Percentiles rank a stretch among this genome's conserved stretches.
phyloP scores from a whole-genome alignment of 2,888 invertebrate species.

The Myopa testacea region DNA sequence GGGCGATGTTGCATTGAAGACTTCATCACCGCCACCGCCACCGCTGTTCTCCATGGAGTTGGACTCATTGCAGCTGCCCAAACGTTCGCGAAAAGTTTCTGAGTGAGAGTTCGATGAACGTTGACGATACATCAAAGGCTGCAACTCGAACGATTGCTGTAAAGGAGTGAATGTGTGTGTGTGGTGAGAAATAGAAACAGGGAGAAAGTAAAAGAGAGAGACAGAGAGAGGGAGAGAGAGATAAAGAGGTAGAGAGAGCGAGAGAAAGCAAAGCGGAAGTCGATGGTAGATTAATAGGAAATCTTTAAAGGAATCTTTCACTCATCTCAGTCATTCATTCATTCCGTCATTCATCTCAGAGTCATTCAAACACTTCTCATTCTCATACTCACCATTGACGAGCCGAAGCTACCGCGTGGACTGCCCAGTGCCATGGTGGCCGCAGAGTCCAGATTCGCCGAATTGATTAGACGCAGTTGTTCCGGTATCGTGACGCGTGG shows the following conservation, averaged over 20 bases:
- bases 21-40: slow-evolving; percentile 61
- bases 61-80: slow-evolving; percentile 67
- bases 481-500: slow-evolving; percentile 61
- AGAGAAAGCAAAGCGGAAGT: slow-evolving; percentile 51
- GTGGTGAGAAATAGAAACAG: not conserved
- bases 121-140: slow-evolving; percentile 62
- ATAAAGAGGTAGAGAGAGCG: not conserved
- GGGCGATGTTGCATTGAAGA: slow-evolving; percentile 59
- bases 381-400: slow-evolving; percentile 53
- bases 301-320: slow-evolving; percentile 42
- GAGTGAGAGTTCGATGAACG: slow-evolving; percentile 62
- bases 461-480: slow-evolving; percentile 64
- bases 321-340: not conserved
- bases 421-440: slow-evolving; percentile 65
- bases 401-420: slow-evolving; percentile 66
- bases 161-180: slow-evolving; percentile 23
- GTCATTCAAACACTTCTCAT: slow-evolving; percentile 2
- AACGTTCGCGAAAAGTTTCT: slow-evolving; percentile 64
- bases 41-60: slow-evolving; percentile 50
- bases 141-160: slow-evolving; percentile 62
- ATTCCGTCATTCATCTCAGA: not conserved
- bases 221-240: not conserved
- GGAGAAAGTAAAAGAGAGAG: not conserved
- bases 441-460: slow-evolving; percentile 65
- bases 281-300: slow-evolving; percentile 53